Evolutionary conservation across 2,113 vertebrate genomes (phyloP), one percentile per base, ranked within the genome.

Genomic region (Malaclemys terrapin): DNA sequence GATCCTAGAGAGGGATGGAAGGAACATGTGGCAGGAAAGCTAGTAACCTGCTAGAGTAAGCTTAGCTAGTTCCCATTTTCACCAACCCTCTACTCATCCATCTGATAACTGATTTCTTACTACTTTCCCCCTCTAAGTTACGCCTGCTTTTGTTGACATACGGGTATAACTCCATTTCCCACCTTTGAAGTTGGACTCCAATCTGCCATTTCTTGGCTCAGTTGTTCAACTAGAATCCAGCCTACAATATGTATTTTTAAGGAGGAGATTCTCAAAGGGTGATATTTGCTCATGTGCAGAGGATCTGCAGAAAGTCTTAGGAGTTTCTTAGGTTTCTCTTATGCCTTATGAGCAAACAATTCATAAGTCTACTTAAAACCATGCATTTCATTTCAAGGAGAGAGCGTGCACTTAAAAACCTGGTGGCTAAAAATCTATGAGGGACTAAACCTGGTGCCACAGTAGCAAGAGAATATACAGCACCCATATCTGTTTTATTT

Each of bases 401-500:
- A 56, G 49, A 88, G 62, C 75, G 59, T 38, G 69, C 76, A 59
- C 65, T 89, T 85, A 47, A 81, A 45, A 87, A 89, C 69, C 91
- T 89, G 59, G 20, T 96, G 75, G 86, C 78, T 96, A 93, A 96
- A 95, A 94, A 75, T 80, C 87, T 88, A 35, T 72, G 75, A 45
- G 78, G 49, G 79, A n/a, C 57, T 90, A 13, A 1, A 93, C 69
- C 83, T 84, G 20, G 8, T 69, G 8, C 22, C 80, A 88, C 91
- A 80, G 88, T 87, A 93, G 82, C 84, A 90, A 94, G 45, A 6
- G 25, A 47, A 47, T 38, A 72, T 11, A n/a, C 31, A 19, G 62
- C 35, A n/a, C n/a, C n/a, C 65, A 22, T 1, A 5, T 27, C 54
- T 87, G 54, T 90, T 52, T n/a, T 83, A 8, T 29, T 95, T 72